Base-by-base conservation (phyloP, 64 coral and sea anemone species). In the Pachyseris speciosa region DNA sequence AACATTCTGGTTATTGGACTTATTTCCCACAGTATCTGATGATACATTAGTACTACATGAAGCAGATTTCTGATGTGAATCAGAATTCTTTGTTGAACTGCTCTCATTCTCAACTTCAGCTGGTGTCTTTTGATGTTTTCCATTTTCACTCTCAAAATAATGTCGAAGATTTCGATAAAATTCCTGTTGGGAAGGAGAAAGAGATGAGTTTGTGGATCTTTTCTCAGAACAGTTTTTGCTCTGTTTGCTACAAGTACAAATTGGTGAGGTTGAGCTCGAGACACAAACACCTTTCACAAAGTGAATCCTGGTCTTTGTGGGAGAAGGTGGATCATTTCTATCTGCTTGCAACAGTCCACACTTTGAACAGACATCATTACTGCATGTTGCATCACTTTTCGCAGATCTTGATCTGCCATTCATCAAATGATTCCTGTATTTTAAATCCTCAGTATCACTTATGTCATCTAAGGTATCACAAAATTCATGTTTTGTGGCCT, bases 141-240 rank as follows among this genome's bases (percentile, higher is more conserved):
- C 87, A 31, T 81, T 89, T 27, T 76, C 85, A 59, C 67, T 44
- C 43, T 64, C 86, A 86, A 97, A 97, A 51, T 97, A 94, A 37
- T 89, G 69, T 34, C 51, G 83, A 33, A 97, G 87, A 57, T 97
- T 97, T 51, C 44, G 69, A 74, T 97, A 97, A 93, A 97, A 97
- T 12, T 97, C 95, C 32, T 93, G 84, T 38, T 97, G 86, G n/a
- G 91, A 97, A 13, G 39, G 45, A 36, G 77, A 81, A 38, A 81
- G 51, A 5, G 77, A 22, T n/a, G 33, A 22, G 33, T 63, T 81
- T 8, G 19, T 7, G 41, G 77, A 39, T 10, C 19, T 6, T 39
- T 16, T 34, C 26, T 81, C 19, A 9, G 52, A 80, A 34, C 8
- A 11, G 9, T 50, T 22, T 60, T 38, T 80, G 22, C 34, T 25